phyloP scores from a whole-genome alignment of 1,140 invertebrate genomes.

The Caerostris extrusa region DNA sequence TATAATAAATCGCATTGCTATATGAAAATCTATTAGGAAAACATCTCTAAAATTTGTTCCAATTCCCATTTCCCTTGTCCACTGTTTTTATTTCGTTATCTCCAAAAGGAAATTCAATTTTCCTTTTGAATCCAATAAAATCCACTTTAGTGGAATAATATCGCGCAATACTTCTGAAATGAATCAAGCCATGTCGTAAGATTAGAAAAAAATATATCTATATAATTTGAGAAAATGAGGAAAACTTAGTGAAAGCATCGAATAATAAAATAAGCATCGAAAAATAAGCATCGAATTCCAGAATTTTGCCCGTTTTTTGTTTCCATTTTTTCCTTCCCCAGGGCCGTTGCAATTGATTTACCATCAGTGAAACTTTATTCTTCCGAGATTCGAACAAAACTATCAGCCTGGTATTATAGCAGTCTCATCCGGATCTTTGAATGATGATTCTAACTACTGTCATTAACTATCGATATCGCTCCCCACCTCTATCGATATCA shows the following conservation, averaged over 20 bases:
- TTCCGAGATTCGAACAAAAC: slow-evolving; percentile 39
- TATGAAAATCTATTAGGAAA: too few relatives aligned
- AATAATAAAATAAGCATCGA: slow-evolving; percentile 33
- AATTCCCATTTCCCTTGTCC: not conserved
- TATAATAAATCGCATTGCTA: too few relatives aligned
- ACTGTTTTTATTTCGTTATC: not conserved
- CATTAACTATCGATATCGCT: slow-evolving; percentile 72
- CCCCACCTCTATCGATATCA: slow-evolving; percentile 39
- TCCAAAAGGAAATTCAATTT: not conserved
- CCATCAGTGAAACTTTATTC: slow-evolving; percentile 53
- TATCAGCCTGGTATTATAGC: slow-evolving; percentile 42
- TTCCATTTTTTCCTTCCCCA: not conserved
- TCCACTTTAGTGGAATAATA: slow-evolving; percentile 12
- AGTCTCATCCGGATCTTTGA: slow-evolving; percentile 36
- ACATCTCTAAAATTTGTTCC: too few relatives aligned
- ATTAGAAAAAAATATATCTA: not conserved
- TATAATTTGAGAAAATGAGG: not conserved
- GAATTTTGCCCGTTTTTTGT: not conserved
- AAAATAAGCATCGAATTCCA: slow-evolving; percentile 28
- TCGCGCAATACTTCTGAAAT: not conserved
- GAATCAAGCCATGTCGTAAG: slow-evolving; percentile 1
- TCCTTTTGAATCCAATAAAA: slow-evolving; percentile 6
- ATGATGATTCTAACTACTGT: slow-evolving; percentile 71
- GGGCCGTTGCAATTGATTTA: slow-evolving; percentile 53
- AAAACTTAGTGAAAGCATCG: slow-evolving; percentile 6